Evolutionary conservation across 2,113 vertebrate genomes (phyloP).

Genomic region (Rhinolophus ferrumequinum): DNA sequence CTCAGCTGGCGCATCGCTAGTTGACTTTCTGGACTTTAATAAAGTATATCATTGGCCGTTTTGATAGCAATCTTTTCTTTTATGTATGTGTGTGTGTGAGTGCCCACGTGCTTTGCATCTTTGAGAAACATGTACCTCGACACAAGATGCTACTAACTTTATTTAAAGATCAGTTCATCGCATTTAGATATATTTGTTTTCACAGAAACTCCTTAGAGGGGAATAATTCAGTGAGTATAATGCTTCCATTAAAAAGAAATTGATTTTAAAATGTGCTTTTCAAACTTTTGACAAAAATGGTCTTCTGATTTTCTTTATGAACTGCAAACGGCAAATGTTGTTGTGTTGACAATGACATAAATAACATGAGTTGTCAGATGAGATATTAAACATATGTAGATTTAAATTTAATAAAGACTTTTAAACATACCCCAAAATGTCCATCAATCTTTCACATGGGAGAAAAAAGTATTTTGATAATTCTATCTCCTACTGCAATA

Average conservation of each 20-base stretch:
- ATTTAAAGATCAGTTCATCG: constrained; percentile 67
- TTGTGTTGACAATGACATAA: constrained; percentile 49
- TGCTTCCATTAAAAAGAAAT: constrained; percentile 61
- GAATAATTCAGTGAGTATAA: constrained; percentile 52
- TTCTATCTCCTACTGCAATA: not conserved
- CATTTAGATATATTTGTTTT: constrained; percentile 59
- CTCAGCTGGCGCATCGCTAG: not conserved
- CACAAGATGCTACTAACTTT: constrained; percentile 39
- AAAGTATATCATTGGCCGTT: not conserved
- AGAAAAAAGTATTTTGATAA: constrained; percentile 42
- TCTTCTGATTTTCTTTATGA: constrained; percentile 64
- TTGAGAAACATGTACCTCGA: constrained; percentile 35
- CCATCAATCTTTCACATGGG: constrained; percentile 48
- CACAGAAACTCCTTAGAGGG: constrained; percentile 54
- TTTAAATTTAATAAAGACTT: constrained; percentile 67
- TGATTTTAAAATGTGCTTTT: constrained; percentile 70
- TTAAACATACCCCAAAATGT: constrained; percentile 49
- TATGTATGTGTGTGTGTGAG: not conserved
- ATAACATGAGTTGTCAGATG: constrained; percentile 51
- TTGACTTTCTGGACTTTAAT: not conserved
- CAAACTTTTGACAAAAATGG: constrained; percentile 65
- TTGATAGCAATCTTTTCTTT: not conserved
- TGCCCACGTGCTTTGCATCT: not conserved
- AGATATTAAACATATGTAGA: constrained; percentile 60
- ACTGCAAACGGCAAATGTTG: constrained; percentile 40